phyloP scores from a whole-genome alignment of 2,113 vertebrate species.

The Vicugna pacos region DNA sequence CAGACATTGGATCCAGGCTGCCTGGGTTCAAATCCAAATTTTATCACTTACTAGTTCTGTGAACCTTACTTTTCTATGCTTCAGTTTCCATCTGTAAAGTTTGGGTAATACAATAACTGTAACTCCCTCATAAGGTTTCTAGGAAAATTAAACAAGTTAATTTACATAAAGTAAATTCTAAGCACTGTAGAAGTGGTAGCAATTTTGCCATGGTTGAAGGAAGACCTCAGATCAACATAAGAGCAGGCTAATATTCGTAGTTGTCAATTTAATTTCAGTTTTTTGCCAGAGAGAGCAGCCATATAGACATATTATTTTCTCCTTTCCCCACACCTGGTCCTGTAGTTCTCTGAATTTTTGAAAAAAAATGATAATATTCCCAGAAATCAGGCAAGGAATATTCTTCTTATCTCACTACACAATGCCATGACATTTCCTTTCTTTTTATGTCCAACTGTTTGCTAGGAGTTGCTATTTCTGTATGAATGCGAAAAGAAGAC shows the following conservation, averaged over 20 bases:
- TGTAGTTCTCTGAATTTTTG: not conserved
- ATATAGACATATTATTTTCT: not conserved
- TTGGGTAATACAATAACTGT: not conserved
- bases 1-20: not conserved
- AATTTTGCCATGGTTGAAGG: slow-evolving; percentile 3
- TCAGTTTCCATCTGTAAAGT: not conserved
- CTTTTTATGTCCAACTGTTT: not conserved
- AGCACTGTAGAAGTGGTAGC: not conserved
- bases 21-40: not conserved
- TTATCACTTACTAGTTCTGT: not conserved
- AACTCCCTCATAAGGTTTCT: not conserved
- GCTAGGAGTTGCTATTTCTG: not conserved
- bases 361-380: not conserved
- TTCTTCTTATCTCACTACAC: not conserved
- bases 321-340: not conserved
- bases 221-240: not conserved
- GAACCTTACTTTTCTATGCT: not conserved
- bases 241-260: not conserved
- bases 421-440: not conserved
- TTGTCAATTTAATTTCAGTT: not conserved
- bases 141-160: not conserved
- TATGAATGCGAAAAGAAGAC: not conserved
- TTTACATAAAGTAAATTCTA: not conserved
- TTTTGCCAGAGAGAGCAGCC: not conserved
- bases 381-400: not conserved